Evolutionary conservation across 2,797 vertebrate species (phyloP).

Genomic region (Melanogrammus aeglefinus): DNA sequence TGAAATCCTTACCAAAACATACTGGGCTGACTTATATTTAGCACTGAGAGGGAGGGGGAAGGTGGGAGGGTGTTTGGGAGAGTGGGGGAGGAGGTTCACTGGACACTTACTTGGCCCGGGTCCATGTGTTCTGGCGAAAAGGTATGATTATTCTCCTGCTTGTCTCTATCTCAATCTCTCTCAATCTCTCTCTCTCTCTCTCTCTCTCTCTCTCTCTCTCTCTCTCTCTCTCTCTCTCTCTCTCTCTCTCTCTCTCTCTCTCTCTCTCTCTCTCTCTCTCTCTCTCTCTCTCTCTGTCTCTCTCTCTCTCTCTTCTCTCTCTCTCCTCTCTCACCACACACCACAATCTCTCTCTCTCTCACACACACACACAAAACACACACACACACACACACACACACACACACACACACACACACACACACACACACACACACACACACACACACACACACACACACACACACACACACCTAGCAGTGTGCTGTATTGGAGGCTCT

Average conservation of each 20-base stretch:
- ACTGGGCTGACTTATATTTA: conserved; percentile 63
- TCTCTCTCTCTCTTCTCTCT: neutral
- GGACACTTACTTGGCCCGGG: conserved; percentile 54
- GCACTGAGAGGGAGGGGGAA: conserved; percentile 18
- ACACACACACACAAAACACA: conserved; percentile 12
- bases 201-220: neutral
- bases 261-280: too few species aligned
- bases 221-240: conserved; percentile 1
- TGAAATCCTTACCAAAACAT: conserved; percentile 71
- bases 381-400: conserved; percentile 11
- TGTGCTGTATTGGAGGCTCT: too few species aligned
- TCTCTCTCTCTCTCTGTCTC: too few species aligned
- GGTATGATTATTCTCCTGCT: conserved; percentile 48
- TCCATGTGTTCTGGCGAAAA: conserved; percentile 59
- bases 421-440: conserved; percentile 12
- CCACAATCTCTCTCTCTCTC: conserved; percentile 5
- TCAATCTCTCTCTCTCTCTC: conserved; percentile 8
- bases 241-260: too few species aligned
- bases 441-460: conserved; percentile 12
- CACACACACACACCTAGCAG: neutral
- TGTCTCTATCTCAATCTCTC: conserved; percentile 2
- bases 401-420: conserved; percentile 2
- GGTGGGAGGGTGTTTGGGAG: conserved; percentile 5
- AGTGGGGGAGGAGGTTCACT: conserved; percentile 9
- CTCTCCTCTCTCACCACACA: conserved; percentile 8